Conservation (phyloP, 1,140 invertebrate genomes). For the Drosophila sp. region DNA sequence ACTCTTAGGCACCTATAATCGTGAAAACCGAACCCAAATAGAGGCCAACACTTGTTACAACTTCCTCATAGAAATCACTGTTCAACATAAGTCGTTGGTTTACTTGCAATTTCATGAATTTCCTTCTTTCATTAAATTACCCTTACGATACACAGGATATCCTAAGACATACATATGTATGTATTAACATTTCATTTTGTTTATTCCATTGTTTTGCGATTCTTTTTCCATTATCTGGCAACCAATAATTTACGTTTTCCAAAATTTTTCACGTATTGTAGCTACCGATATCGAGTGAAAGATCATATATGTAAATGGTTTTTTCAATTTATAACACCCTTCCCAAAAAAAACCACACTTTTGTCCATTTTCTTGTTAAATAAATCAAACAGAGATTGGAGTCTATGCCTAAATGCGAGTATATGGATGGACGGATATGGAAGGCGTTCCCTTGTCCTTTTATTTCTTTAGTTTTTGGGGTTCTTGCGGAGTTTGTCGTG, state of each 20-base stretch:
- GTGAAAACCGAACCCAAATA: no score
- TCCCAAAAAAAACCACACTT: no score
- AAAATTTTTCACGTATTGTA: neutral
- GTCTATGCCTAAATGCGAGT: neutral
- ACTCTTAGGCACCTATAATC: no score
- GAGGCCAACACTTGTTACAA: no score
- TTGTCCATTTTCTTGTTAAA: neutral
- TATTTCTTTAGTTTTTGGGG: neutral
- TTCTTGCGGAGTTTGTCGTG: neutral
- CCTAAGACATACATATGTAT: no score
- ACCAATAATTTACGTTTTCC: neutral
- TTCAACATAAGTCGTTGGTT: no score
- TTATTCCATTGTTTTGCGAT: neutral
- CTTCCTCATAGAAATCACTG: no score
- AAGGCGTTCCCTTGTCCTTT: neutral
- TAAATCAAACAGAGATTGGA: slow-evolving; percentile 5
- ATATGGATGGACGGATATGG: neutral
- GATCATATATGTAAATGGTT: neutral
- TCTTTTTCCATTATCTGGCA: neutral
- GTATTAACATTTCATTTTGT: neutral
- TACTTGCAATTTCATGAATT: no score
- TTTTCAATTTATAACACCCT: neutral
- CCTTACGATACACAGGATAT: no score
- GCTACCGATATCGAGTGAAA: neutral
- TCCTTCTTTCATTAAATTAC: no score